phyloP scores from a whole-genome alignment of 2,888 invertebrate species.

The Leptopterna dolabrata region DNA sequence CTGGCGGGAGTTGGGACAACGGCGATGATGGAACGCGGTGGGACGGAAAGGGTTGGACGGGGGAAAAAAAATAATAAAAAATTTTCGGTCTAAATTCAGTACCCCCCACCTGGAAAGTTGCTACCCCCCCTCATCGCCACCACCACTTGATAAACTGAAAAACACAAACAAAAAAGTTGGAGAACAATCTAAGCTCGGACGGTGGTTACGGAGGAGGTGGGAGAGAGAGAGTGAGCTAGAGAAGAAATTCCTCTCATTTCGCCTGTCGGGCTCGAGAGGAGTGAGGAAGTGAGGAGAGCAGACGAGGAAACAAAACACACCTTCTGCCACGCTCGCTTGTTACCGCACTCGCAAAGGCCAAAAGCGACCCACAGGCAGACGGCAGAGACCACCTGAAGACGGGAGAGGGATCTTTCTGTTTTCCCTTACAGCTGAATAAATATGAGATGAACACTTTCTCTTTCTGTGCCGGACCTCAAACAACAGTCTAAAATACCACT shows the following conservation, averaged over 20 bases:
- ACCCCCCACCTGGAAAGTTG: neutral
- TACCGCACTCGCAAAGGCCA: too few relatives aligned
- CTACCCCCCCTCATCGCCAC: neutral
- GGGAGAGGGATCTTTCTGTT: too few relatives aligned
- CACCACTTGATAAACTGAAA: neutral
- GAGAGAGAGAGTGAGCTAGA: neutral
- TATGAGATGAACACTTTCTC: constrained; percentile 6
- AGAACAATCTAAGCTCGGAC: neutral
- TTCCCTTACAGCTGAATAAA: neutral
- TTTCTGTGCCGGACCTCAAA: constrained; percentile 21
- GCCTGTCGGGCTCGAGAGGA: neutral
- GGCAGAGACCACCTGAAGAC: too few relatives aligned
- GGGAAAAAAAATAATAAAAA: neutral
- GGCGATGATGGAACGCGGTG: neutral
- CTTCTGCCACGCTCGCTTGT: too few relatives aligned
- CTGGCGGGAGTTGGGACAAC: neutral
- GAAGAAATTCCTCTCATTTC: constrained; percentile 30
- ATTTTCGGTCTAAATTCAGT: neutral
- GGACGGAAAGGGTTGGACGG: neutral
- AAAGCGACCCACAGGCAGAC: too few relatives aligned
- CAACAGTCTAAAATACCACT: too few relatives aligned
- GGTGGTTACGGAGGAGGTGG: neutral
- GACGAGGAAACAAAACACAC: constrained; percentile 25
- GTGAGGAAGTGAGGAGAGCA: neutral
- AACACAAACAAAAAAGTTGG: neutral